A percentile compares a stretch with the other conserved stretches of the same genome.
These are phyloP conservation scores for Pilophorus perplexus DNA, from an alignment of 2,888 invertebrate species.

Conservation along the genomic window DNA sequence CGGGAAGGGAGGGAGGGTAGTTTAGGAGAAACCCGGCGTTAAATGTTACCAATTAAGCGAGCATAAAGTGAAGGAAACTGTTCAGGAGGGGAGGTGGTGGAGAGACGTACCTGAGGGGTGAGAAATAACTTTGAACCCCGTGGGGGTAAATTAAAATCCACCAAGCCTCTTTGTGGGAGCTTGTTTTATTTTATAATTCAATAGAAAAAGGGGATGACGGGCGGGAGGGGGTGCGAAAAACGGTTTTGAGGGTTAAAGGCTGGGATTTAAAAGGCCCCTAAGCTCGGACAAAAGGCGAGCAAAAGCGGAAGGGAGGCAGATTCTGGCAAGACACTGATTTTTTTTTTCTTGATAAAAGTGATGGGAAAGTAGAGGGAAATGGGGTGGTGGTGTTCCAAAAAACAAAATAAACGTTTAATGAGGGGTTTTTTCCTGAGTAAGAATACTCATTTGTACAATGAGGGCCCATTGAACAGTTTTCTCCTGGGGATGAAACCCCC, in stretches of 20 bases:
- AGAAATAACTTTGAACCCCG: slow-evolving; percentile 17
- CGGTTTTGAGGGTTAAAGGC: slow-evolving; percentile 4
- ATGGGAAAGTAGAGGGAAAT: neutral
- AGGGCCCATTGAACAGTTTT: slow-evolving; percentile 39
- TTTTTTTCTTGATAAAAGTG: slow-evolving; percentile 16
- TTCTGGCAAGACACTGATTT: slow-evolving; percentile 19
- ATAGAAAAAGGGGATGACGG: slow-evolving; percentile 13
- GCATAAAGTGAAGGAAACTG: slow-evolving; percentile 20
- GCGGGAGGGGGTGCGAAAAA: slow-evolving; percentile 1
- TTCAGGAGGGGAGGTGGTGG: slow-evolving; percentile 2
- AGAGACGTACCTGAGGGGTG: slow-evolving; percentile 27
- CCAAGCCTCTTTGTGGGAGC: slow-evolving; percentile 34
- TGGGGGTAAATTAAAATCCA: slow-evolving; percentile 38
- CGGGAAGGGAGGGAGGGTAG: slow-evolving; percentile 18
- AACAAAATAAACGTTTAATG: slow-evolving; percentile 44
- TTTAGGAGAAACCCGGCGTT: slow-evolving; percentile 21
- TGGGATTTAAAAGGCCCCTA: slow-evolving; percentile 19
- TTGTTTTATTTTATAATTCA: slow-evolving; percentile 42
- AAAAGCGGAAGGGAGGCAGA: neutral
- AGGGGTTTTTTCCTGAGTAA: slow-evolving; percentile 31
- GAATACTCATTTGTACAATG: slow-evolving; percentile 37
- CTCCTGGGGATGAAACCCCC: slow-evolving; percentile 15
- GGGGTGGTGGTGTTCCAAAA: slow-evolving; percentile 40
- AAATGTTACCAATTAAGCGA: slow-evolving; percentile 39
- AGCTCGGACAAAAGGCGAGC: slow-evolving; percentile 16